These are phyloP conservation scores for Solea solea DNA, from an alignment of 2,113 vertebrate genomes.

Conservation along the genomic window DNA sequence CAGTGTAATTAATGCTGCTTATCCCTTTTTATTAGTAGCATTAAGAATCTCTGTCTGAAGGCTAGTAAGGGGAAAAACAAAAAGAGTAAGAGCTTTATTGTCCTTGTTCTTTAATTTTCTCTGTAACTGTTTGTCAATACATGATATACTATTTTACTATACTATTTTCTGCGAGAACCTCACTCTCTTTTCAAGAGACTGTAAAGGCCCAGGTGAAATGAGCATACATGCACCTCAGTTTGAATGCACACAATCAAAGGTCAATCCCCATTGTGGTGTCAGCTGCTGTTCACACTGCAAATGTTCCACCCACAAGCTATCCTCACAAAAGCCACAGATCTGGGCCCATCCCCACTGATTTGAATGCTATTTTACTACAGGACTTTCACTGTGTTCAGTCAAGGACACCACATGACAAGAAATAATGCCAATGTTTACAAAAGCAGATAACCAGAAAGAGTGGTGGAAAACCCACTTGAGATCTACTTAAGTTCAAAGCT, in stretches of 20 bases:
- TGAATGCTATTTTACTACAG: constrained; percentile 60
- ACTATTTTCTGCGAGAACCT: constrained; percentile 1
- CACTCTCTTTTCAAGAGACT: constrained; percentile 9
- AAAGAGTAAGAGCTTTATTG: neutral
- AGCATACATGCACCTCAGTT: neutral
- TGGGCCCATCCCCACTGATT: constrained; percentile 37
- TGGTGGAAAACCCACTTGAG: neutral
- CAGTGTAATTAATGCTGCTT: constrained; percentile 19
- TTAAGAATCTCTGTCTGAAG: constrained; percentile 9
- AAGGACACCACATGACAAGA: constrained; percentile 7
- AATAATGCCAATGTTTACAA: constrained; percentile 11
- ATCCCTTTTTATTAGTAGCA: constrained; percentile 32
- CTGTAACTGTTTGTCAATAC: neutral
- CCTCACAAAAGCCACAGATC: constrained; percentile 35
- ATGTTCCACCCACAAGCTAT: neutral
- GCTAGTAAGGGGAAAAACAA: constrained; percentile 1
- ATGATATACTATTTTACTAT: no score
- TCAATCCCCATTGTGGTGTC: no score
- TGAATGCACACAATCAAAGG: neutral
- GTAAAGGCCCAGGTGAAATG: constrained; percentile 16
- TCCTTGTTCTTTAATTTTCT: neutral
- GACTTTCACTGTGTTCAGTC: constrained; percentile 18
- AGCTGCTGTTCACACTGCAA: no score
- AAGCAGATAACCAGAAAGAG: constrained; percentile 5
- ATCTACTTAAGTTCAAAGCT: no score